Base-by-base conservation (phyloP, 1,140 invertebrate genomes). In the Monochamus saltuarius region DNA sequence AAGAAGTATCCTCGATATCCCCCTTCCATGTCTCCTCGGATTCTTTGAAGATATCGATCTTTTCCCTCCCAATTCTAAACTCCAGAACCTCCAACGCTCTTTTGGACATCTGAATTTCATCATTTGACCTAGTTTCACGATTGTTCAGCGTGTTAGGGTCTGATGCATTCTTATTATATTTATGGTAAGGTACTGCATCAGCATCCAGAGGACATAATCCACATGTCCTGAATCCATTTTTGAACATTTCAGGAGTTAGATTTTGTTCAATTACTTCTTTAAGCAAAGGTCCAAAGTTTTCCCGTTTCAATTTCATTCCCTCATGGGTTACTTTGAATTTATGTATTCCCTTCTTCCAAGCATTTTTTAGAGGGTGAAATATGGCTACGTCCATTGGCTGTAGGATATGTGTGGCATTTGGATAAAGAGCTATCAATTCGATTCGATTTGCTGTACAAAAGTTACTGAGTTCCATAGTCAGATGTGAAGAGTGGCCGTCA, bases 331-430 rank as follows among this genome's bases (percentile, higher is more conserved):
- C 6, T 29, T 6, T 13, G 9, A 57, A 57, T 4, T 47, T 10
- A n/a, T 36, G 13, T 16, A 57, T 22, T 16, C 4, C 29, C 17
- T 8, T 47, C 37, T 37, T 36, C 45, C 56, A 57, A 16, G 4
- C 14, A 19, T n/a, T 11, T 17, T 57, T 57, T 11, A 57, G 19
- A 7, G 43, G 22, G 37, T 38, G 22, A 13, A 57, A 57, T 7
- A 50, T 35, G 6, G 1, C 43, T 2, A 57, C 43, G 19, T 57
- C 56, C 35, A 57, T 11, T n/a, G 45, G 56, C 19, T 57, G 56
- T 1, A 40, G 22, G 2, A 29, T 3, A 6, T 29, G 22, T 29
- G 22, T 29, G 22, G 22, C 22, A 29, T 29, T 29, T 29, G 22
- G 22, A 6, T 3, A 29, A 3, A 29, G 6, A 29, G 22, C 22